phyloP scores from a whole-genome alignment of 2,888 invertebrate species.

The Lasioglossum morio region DNA sequence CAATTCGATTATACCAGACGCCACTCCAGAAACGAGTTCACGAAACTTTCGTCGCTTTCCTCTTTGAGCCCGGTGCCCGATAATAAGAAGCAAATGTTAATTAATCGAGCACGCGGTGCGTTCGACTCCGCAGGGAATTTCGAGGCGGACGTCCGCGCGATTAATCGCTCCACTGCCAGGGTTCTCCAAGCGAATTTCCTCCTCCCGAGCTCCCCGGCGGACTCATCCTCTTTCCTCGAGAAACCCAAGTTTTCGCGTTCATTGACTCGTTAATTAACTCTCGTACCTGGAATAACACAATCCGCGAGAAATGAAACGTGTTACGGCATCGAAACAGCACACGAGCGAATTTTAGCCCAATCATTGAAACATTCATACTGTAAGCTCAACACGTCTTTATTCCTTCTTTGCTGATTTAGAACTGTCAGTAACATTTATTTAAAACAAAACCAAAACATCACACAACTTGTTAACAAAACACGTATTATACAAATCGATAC shows the following conservation, averaged over 20 bases:
- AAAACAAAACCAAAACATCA: too few relatives aligned
- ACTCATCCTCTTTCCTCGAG: not conserved
- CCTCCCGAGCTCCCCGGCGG: not conserved
- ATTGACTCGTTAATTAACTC: not conserved
- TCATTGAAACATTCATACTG: too few relatives aligned
- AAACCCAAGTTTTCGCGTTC: not conserved
- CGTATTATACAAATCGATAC: too few relatives aligned
- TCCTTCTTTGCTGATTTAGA: too few relatives aligned
- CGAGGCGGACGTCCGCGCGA: not conserved
- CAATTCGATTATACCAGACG: not conserved
- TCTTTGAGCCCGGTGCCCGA: not conserved
- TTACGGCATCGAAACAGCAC: not conserved
- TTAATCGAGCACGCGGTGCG: slow-evolving; percentile 17
- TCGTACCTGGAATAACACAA: not conserved
- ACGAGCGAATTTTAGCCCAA: too few relatives aligned
- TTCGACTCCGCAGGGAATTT: not conserved
- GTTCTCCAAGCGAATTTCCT: not conserved
- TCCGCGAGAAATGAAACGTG: too few relatives aligned
- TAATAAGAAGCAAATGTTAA: slow-evolving; percentile 10
- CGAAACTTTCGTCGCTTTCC: slow-evolving; percentile 19
- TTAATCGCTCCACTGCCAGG: not conserved
- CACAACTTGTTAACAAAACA: too few relatives aligned
- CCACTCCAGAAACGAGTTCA: not conserved
- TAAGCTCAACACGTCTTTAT: too few relatives aligned
- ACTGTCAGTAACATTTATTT: too few relatives aligned